phyloP scores from a whole-genome alignment of 2,797 vertebrate genomes.

The Esox masquinongy region DNA sequence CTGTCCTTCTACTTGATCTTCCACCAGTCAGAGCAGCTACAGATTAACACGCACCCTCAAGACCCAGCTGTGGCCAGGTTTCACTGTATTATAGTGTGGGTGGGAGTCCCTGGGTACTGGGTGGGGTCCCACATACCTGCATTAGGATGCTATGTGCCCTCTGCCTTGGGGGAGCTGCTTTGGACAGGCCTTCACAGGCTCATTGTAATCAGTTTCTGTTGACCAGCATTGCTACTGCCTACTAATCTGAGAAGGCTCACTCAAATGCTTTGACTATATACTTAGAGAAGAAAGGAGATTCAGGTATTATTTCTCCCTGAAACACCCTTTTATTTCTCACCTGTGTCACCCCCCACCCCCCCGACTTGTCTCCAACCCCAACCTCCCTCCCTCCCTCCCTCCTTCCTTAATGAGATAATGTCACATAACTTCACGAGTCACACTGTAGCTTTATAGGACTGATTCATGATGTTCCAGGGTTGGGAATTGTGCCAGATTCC shows the following conservation, averaged over 20 bases:
- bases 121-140: background rate
- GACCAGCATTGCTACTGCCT: background rate
- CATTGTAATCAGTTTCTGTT: constrained; percentile 21
- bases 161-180: background rate
- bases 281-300: background rate
- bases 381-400: constrained; percentile 1
- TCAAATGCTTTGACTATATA: background rate
- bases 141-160: background rate
- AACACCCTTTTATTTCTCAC: background rate
- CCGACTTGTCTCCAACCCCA: background rate
- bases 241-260: constrained; percentile 10
- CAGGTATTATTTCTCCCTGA: background rate
- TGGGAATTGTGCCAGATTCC: background rate
- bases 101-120: background rate
- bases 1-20: constrained; percentile 16
- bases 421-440: constrained; percentile 13
- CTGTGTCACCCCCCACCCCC: background rate
- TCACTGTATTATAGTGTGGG: background rate
- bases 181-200: constrained; percentile 1
- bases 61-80: constrained; percentile 20
- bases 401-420: background rate
- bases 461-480: constrained; percentile 4
- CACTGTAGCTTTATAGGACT: background rate
- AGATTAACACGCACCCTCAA: constrained; percentile 12
- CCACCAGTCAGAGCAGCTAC: constrained; percentile 22